A percentile compares a stretch with the other conserved stretches of the same genome.
These are phyloP conservation scores for Cosmia pyralina DNA, from an alignment of 2,888 invertebrate genomes.

Conservation along the genomic window DNA sequence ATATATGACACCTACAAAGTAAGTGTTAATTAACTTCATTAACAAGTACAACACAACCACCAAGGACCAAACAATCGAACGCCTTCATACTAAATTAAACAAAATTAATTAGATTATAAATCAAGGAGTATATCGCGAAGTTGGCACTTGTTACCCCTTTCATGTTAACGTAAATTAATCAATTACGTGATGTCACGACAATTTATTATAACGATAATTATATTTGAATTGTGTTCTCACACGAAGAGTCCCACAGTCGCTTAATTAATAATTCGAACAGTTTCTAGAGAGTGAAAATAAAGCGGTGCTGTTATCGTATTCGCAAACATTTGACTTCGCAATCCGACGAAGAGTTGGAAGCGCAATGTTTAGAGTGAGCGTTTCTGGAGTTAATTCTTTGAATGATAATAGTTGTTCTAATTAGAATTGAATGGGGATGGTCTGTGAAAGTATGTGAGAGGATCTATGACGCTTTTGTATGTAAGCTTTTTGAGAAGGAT, in stretches of 20 bases:
- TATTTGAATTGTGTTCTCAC: constrained; percentile 62
- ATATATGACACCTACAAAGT: too few species aligned
- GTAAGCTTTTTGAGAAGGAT: background rate
- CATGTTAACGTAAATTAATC: constrained; percentile 66
- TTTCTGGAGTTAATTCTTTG: constrained; percentile 30
- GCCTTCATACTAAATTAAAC: constrained; percentile 64
- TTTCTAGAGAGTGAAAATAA: constrained; percentile 73
- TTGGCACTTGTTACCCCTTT: constrained; percentile 68
- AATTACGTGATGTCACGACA: constrained; percentile 70
- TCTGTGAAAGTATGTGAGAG: background rate
- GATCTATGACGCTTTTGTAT: background rate
- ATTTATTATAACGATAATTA: constrained; percentile 75
- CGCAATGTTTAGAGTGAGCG: constrained; percentile 32
- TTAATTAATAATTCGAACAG: constrained; percentile 78
- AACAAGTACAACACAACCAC: constrained; percentile 15
- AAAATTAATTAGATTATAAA: constrained; percentile 69
- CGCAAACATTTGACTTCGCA: constrained; percentile 75
- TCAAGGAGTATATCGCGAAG: constrained; percentile 61
- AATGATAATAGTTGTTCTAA: constrained; percentile 44
- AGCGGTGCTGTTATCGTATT: constrained; percentile 79
- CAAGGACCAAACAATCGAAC: constrained; percentile 55
- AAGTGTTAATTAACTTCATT: constrained; percentile 23
- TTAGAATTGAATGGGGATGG: constrained; percentile 27
- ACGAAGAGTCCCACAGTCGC: constrained; percentile 48
- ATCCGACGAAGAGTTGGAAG: constrained; percentile 47